phyloP scores from a whole-genome alignment of 1,140 invertebrate genomes.

The Papilio glaucus region DNA sequence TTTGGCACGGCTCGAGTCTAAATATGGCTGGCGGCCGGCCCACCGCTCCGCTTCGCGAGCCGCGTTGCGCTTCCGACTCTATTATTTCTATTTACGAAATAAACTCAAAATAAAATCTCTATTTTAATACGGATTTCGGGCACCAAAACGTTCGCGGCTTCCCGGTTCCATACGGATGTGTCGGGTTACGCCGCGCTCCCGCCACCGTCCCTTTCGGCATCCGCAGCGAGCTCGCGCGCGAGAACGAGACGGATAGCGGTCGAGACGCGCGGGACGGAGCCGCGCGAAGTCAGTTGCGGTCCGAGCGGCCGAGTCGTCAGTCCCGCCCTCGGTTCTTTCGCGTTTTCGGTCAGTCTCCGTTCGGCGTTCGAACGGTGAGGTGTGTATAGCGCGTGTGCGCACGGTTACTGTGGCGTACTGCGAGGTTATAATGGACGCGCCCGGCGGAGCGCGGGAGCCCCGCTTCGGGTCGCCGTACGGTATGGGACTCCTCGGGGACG shows the following conservation, averaged over 20 bases:
- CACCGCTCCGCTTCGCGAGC: conserved; percentile 75
- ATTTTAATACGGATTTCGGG: conserved; percentile 81
- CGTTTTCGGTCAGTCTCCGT: conserved; percentile 79
- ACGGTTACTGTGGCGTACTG: conserved; percentile 86
- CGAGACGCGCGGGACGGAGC: conserved; percentile 73
- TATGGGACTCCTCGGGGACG: conserved; percentile 91
- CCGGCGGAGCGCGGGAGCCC: conserved; percentile 92
- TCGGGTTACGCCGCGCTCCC: conserved; percentile 71
- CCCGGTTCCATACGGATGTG: conserved; percentile 79
- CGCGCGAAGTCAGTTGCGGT: conserved; percentile 82
- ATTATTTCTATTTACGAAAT: conserved; percentile 83
- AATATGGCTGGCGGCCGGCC: conserved; percentile 89
- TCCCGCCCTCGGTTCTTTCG: conserved; percentile 80
- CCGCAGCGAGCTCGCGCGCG: conserved; percentile 42
- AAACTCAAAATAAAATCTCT: conserved; percentile 83
- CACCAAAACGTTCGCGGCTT: conserved; percentile 77
- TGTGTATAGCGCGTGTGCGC: conserved; percentile 77
- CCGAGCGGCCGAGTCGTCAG: conserved; percentile 80
- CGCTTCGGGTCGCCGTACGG: conserved; percentile 92
- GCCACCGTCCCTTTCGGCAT: conserved; percentile 56
- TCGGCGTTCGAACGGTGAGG: conserved; percentile 78
- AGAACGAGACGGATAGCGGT: conserved; percentile 70
- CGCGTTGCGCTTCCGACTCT: conserved; percentile 81
- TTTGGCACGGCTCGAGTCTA: conserved; percentile 89
- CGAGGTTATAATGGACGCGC: conserved; percentile 89